These are phyloP conservation scores for Cebidichthys violaceus DNA, from an alignment of 2,113 vertebrate genomes.

Conservation along the genomic window DNA sequence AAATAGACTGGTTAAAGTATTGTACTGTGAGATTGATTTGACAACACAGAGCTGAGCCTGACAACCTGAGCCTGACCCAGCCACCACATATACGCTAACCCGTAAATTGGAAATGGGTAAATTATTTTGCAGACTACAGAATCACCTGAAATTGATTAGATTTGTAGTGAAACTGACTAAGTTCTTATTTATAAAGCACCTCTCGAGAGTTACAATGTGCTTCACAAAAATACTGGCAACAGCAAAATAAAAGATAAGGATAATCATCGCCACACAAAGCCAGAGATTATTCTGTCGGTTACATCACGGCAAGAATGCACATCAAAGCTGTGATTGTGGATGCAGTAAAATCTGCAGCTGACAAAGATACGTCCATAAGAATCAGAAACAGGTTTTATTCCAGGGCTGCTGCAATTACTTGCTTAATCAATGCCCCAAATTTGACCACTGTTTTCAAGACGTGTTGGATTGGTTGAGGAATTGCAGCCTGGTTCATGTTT, in stretches of 20 bases:
- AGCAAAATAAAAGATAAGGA: conserved; percentile 1
- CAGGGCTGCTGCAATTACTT: neutral
- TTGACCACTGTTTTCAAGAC: neutral
- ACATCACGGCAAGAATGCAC: conserved; percentile 2
- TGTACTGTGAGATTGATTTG: neutral
- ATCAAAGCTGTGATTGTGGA: conserved; percentile 17
- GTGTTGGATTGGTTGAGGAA: neutral
- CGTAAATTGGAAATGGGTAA: neutral
- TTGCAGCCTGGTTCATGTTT: neutral
- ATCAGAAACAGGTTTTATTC: neutral
- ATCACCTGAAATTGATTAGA: conserved; percentile 8
- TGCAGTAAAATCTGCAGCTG: conserved; percentile 8
- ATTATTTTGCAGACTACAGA: neutral
- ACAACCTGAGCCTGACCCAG: conserved; percentile 16
- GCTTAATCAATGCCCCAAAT: neutral
- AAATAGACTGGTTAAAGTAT: neutral
- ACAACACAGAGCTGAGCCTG: conserved; percentile 11
- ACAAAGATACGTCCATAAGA: neutral
- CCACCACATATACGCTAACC: neutral
- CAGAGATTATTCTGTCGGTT: conserved; percentile 8
- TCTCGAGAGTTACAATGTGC: conserved; percentile 12
- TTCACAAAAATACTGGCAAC: conserved; percentile 6
- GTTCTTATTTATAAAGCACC: conserved; percentile 22
- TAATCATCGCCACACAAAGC: conserved; percentile 18
- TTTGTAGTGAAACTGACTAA: neutral